phyloP scores from a whole-genome alignment of 2,888 invertebrate species.

The Ecdyonurus torrentis region DNA sequence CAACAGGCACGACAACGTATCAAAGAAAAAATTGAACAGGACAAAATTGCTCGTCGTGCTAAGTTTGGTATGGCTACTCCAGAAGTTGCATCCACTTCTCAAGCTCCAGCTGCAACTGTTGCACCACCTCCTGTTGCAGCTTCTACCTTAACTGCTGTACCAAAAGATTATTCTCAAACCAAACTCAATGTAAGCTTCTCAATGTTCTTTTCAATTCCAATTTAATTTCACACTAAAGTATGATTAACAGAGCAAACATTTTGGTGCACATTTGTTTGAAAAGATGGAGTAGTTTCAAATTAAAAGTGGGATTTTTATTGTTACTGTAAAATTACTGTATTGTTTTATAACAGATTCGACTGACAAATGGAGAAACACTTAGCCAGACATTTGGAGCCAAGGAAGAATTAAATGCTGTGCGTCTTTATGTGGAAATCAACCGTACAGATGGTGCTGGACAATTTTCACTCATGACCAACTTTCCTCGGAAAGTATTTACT shows the following conservation, averaged over 20 bases:
- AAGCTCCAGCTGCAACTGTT: conserved; percentile 19
- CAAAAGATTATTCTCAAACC: conserved; percentile 48
- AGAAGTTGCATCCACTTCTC: conserved; percentile 20
- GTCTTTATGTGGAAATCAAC: conserved; percentile 74
- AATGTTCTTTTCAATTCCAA: no score
- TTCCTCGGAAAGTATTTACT: conserved; percentile 74
- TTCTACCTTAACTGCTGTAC: conserved; percentile 22
- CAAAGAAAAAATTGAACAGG: conserved; percentile 77
- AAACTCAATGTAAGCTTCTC: conserved; percentile 40
- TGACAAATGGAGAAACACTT: conserved; percentile 55
- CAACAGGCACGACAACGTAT: conserved; percentile 69
- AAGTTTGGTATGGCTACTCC: conserved; percentile 28
- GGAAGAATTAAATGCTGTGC: conserved; percentile 80
- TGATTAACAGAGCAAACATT: no score
- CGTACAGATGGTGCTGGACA: conserved; percentile 46
- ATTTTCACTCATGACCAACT: conserved; percentile 80
- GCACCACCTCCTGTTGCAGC: conserved; percentile 22
- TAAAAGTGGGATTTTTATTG: no score
- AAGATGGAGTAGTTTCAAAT: no score
- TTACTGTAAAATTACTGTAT: neutral
- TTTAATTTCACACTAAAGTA: no score
- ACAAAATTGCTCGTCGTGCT: conserved; percentile 67
- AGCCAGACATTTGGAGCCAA: conserved; percentile 66
- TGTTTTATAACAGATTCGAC: conserved; percentile 38
- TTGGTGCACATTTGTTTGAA: no score